Evolutionary conservation across 2,113 vertebrate species (phyloP).

Genomic region (Pseudorectes ferrugineus): DNA sequence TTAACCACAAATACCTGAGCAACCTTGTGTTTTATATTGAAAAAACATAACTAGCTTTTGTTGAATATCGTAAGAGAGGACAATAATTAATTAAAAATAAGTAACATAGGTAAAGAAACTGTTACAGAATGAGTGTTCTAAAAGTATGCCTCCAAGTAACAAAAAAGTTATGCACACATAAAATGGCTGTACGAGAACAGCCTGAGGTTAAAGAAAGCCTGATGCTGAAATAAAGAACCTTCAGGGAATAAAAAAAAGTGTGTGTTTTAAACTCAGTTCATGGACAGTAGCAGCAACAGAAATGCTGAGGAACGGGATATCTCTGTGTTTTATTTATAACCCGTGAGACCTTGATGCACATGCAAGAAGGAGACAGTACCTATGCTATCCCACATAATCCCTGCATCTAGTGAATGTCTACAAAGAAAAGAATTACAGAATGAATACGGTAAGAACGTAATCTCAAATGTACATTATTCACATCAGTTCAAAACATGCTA

Average conservation of each 20-base stretch:
- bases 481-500: not conserved
- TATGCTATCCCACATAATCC: not conserved
- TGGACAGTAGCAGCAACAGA: not conserved
- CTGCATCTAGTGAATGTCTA: not conserved
- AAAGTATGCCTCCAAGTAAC: not conserved
- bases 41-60: not conserved
- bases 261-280: not conserved
- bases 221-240: not conserved
- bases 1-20: not conserved
- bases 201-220: not conserved
- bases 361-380: not conserved
- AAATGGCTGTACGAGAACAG: not conserved
- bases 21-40: not conserved
- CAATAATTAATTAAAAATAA: not conserved
- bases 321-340: not conserved
- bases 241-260: fast-evolving
- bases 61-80: not conserved
- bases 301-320: not conserved
- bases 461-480: not conserved
- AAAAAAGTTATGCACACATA: not conserved
- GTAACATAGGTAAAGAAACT: not conserved
- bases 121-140: not conserved
- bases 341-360: not conserved
- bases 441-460: not conserved
- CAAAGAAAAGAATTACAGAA: not conserved